Evolutionary conservation across 2,113 vertebrate species (phyloP).

Genomic region (Phodopus roborovskii): DNA sequence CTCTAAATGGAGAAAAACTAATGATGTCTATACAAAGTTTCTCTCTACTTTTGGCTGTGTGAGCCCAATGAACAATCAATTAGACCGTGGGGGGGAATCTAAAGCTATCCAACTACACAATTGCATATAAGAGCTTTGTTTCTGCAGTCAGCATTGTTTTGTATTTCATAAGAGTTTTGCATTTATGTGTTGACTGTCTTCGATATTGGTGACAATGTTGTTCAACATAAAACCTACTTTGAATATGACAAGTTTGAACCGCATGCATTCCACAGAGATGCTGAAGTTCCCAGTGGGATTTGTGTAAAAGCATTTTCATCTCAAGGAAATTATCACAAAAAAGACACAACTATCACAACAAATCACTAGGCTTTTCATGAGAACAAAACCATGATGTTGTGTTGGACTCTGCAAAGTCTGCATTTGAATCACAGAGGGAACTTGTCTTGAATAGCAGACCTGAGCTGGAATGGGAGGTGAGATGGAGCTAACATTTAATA

Average conservation of each 20-base stretch:
- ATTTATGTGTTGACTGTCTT: neutral
- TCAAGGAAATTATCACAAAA: neutral
- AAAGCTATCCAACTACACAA: slow-evolving; percentile 79
- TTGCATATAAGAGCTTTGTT: slow-evolving; percentile 71
- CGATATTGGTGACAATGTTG: neutral
- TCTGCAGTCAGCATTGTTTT: neutral
- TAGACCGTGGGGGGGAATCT: slow-evolving; percentile 95
- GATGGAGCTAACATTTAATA: neutral
- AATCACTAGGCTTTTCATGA: neutral
- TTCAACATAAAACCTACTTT: neutral
- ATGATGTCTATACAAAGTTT: slow-evolving; percentile 99
- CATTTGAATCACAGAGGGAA: neutral
- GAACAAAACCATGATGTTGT: slow-evolving; percentile 46
- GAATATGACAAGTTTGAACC: neutral
- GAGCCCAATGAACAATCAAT: slow-evolving; percentile 97
- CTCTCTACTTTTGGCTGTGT: slow-evolving; percentile 98
- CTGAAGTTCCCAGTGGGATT: neutral
- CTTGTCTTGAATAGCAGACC: neutral
- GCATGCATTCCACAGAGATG: neutral
- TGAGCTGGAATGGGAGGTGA: neutral
- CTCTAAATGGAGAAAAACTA: slow-evolving; percentile 99
- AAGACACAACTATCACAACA: neutral
- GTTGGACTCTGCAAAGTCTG: slow-evolving; percentile 60
- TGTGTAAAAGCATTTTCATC: neutral
- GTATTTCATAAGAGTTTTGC: neutral